phyloP scores from a whole-genome alignment of 2,888 invertebrate species.

The Apodemia hepburni region DNA sequence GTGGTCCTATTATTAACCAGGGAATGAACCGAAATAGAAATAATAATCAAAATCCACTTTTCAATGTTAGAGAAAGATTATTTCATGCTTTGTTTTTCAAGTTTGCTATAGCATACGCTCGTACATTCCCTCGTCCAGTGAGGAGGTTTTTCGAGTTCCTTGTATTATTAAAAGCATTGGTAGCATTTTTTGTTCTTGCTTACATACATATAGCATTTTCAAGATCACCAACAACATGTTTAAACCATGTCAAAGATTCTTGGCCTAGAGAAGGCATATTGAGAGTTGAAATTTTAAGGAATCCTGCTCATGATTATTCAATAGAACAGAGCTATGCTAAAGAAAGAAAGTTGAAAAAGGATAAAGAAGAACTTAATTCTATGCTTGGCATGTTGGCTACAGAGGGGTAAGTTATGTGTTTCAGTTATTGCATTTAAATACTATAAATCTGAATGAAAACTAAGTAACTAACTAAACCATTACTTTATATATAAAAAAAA shows the following conservation, averaged over 20 bases:
- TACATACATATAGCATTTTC: slow-evolving; percentile 98
- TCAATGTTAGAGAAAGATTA: slow-evolving; percentile 93
- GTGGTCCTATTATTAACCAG: slow-evolving; percentile 75
- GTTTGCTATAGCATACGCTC: slow-evolving; percentile 94
- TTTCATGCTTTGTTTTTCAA: slow-evolving; percentile 97
- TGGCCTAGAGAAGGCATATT: slow-evolving; percentile 98
- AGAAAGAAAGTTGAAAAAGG: slow-evolving; percentile 86
- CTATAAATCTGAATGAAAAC: too few species aligned
- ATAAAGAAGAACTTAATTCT: slow-evolving; percentile 79
- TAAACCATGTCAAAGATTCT: slow-evolving; percentile 91
- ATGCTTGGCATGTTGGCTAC: slow-evolving; percentile 83
- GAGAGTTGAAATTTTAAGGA: slow-evolving; percentile 91
- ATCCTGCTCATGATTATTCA: slow-evolving; percentile 86
- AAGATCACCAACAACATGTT: slow-evolving; percentile 94
- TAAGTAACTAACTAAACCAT: too few species aligned
- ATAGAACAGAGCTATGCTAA: slow-evolving; percentile 92
- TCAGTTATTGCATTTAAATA: too few species aligned
- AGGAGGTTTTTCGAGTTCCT: slow-evolving; percentile 92
- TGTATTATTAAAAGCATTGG: slow-evolving; percentile 86
- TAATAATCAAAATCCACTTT: slow-evolving; percentile 87
- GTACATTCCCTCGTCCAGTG: slow-evolving; percentile 91
- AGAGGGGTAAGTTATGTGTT: slow-evolving; percentile 77
- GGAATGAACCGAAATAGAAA: slow-evolving; percentile 76
- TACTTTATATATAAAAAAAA: too few species aligned
- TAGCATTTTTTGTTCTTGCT: slow-evolving; percentile 93